phyloP scores from a whole-genome alignment of 2,888 invertebrate species.

The Cheilosia vernalis region DNA sequence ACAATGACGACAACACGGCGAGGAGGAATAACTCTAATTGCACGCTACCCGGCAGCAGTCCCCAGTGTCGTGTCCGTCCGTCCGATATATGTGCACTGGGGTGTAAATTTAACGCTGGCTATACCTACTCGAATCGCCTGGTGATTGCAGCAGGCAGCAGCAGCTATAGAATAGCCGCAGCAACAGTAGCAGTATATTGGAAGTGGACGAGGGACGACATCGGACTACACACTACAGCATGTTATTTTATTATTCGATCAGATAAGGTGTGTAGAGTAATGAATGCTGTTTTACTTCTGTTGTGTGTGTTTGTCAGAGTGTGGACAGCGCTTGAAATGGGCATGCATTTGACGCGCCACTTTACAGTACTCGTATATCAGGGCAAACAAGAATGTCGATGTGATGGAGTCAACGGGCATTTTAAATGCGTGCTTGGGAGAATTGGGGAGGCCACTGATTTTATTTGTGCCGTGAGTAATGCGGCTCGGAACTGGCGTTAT shows the following conservation, averaged over 20 bases:
- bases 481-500: background rate
- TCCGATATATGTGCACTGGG: conserved; percentile 39
- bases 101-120: conserved; percentile 51
- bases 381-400: background rate
- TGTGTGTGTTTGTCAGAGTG: conserved; percentile 2
- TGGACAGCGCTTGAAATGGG: conserved; percentile 21
- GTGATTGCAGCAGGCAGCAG: conserved; percentile 29
- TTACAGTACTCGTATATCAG: background rate
- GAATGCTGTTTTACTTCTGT: conserved; percentile 39
- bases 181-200: conserved; percentile 5
- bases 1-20: background rate
- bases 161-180: background rate
- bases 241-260: conserved; percentile 16
- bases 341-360: conserved; percentile 26
- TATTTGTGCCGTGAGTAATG: background rate
- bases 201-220: conserved; percentile 25
- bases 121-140: conserved; percentile 47
- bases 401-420: conserved; percentile 1
- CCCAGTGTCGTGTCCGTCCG: conserved; percentile 21
- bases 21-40: conserved; percentile 41
- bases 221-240: background rate
- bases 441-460: conserved; percentile 4
- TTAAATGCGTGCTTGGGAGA: background rate
- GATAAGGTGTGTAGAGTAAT: conserved; percentile 44
- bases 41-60: conserved; percentile 47